These are phyloP conservation scores for Agrypnus murinus DNA, from an alignment of 2,888 invertebrate genomes.

Conservation along the genomic window DNA sequence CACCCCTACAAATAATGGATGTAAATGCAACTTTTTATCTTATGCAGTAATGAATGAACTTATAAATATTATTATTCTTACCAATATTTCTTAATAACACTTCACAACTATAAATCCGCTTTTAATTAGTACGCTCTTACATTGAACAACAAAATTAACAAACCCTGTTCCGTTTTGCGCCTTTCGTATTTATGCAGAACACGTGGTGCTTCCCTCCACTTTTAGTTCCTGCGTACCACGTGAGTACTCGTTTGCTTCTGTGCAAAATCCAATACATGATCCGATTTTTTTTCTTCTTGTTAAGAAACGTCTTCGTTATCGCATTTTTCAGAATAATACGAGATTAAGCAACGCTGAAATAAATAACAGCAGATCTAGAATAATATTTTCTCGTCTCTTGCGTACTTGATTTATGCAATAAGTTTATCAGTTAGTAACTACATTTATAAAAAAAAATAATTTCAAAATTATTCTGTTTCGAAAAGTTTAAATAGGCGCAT, in stretches of 20 bases:
- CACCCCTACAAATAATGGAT: too few relatives aligned
- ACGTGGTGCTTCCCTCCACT: constrained; percentile 46
- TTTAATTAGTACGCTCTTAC: background rate
- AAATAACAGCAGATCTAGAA: background rate
- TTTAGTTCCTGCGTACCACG: constrained; percentile 25
- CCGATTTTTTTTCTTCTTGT: constrained; percentile 18
- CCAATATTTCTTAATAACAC: too few relatives aligned
- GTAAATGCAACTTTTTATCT: too few relatives aligned
- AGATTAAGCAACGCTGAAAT: background rate
- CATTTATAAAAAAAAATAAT: background rate
- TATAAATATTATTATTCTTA: too few relatives aligned
- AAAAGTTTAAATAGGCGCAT: too few relatives aligned
- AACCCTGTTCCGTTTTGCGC: constrained; percentile 28
- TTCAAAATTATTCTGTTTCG: background rate
- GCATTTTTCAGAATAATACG: background rate
- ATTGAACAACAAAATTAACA: background rate
- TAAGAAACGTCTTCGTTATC: constrained; percentile 9
- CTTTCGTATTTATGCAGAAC: constrained; percentile 43
- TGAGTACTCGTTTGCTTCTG: constrained; percentile 20
- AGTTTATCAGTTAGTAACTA: background rate
- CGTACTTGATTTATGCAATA: constrained; percentile 10
- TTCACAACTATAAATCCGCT: too few relatives aligned
- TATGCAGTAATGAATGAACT: too few relatives aligned
- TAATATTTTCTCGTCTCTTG: background rate
- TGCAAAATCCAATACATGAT: constrained; percentile 27